These are phyloP conservation scores for Rachycentron canadum DNA, from an alignment of 2,797 vertebrate species.

Conservation along the genomic window DNA sequence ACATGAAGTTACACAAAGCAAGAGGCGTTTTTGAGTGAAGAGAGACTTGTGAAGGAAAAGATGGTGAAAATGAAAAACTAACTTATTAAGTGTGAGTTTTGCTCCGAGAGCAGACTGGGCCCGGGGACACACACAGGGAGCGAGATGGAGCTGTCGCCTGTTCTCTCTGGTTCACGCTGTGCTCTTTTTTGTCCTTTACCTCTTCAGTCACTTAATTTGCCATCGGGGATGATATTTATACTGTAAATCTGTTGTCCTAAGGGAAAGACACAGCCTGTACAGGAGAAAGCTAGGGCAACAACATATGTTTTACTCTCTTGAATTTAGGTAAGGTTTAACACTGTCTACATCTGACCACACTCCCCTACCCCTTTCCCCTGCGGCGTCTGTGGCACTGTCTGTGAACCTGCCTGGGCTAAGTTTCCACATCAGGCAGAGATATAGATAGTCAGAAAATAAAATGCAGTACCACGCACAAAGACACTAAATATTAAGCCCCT, in stretches of 20 bases:
- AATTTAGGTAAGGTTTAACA: slow-evolving; percentile 43
- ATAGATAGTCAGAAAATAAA: slow-evolving; percentile 28
- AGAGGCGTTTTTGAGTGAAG: slow-evolving; percentile 7
- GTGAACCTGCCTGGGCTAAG: slow-evolving; percentile 11
- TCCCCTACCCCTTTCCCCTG: slow-evolving; percentile 32
- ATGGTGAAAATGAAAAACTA: slow-evolving; percentile 43
- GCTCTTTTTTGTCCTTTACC: slow-evolving; percentile 67
- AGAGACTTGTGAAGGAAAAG: slow-evolving; percentile 31
- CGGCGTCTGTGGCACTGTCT: slow-evolving; percentile 18
- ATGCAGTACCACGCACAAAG: slow-evolving; percentile 17
- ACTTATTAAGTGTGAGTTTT: slow-evolving; percentile 46
- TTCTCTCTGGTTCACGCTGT: slow-evolving; percentile 52
- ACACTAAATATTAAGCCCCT: slow-evolving; percentile 35
- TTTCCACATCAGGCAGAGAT: slow-evolving; percentile 8
- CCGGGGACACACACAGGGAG: slow-evolving; percentile 30
- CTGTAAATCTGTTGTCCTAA: slow-evolving; percentile 53
- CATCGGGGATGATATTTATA: slow-evolving; percentile 50
- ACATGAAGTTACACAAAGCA: slow-evolving; percentile 20
- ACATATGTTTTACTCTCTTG: slow-evolving; percentile 56
- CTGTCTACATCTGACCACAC: slow-evolving; percentile 39
- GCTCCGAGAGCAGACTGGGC: slow-evolving; percentile 38
- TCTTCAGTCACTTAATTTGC: slow-evolving; percentile 58
- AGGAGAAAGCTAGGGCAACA: slow-evolving; percentile 26
- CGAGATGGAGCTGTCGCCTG: slow-evolving; percentile 53
- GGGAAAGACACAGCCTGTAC: slow-evolving; percentile 42